phyloP scores from a whole-genome alignment of 2,888 invertebrate genomes.

The Kuschelorhynchus macadamiae region DNA sequence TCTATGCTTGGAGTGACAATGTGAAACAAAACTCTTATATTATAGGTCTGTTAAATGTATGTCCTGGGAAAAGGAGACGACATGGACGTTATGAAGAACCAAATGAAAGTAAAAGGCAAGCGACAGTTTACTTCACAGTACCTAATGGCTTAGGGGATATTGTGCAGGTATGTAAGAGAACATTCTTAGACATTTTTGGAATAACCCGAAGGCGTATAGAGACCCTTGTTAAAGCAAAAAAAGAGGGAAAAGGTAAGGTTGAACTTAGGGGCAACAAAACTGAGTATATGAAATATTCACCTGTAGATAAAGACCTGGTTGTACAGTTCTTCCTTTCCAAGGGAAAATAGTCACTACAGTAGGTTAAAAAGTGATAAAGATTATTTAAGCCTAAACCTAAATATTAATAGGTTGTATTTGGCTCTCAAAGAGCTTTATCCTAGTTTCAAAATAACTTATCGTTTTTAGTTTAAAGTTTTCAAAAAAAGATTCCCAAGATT shows the following conservation, averaged over 20 bases:
- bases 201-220: too few relatives aligned
- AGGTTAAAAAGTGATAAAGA: slow-evolving; percentile 23
- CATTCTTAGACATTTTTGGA: neutral
- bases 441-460: too few relatives aligned
- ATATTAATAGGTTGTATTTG: slow-evolving; percentile 17
- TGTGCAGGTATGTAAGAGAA: slow-evolving; percentile 12
- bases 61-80: slow-evolving; percentile 7
- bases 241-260: too few relatives aligned
- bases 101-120: neutral
- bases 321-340: slow-evolving; percentile 19
- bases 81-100: slow-evolving; percentile 12
- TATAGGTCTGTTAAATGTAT: slow-evolving; percentile 10
- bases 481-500: too few relatives aligned
- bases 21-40: slow-evolving; percentile 16
- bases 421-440: too few relatives aligned
- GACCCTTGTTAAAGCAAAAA: too few relatives aligned
- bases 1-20: neutral
- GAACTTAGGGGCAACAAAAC: slow-evolving; percentile 16
- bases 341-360: slow-evolving; percentile 28
- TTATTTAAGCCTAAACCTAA: slow-evolving; percentile 30
- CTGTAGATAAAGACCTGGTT: slow-evolving; percentile 22
- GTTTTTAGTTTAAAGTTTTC: too few relatives aligned
- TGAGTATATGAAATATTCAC: slow-evolving; percentile 17
- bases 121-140: too few relatives aligned
- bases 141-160: too few relatives aligned